Evolutionary conservation across 2,797 vertebrate species (phyloP), one percentile per base, ranked within the genome.

Genomic region (Psittacula echo): DNA sequence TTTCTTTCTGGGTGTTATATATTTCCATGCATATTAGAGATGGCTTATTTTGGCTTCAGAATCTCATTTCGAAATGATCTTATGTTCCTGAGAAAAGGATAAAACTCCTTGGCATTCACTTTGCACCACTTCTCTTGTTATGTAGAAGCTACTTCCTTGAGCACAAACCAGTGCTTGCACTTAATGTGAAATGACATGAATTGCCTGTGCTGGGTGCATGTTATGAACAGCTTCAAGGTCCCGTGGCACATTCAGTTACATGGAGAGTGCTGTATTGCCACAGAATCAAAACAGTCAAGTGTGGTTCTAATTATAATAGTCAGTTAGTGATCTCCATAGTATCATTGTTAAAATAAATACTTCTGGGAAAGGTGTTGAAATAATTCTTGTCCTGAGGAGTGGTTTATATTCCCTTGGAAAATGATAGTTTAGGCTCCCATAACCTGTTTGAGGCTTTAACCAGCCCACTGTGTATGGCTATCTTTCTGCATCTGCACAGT

Each of bases 171-270:
- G n/a, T 1, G 18, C 41, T 90, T 82, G 71, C 15, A 10, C 23
- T 87, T 92, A 32, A 95, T 91, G 79, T 42, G 68, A 73, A 66
- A 45, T 84, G 72, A 70, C 71, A 7, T 18, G 24, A 50, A 27
- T 53, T 13, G 58, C 29, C 60, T 3, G 2, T 13, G 32, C 41
- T 58, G 83, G n/a, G 30, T n/a, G 13, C 27, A 11, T 8, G 42
- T 75, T 27, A 78, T 12, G 60, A 93, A 54, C 27, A 78, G 60
- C 44, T 89, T 72, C 3, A 4, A 60, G 86, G 64, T 60, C 39
- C 42, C 11, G 0, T 5, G 1, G 50, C 27, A 26, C 5, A 1
- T 37, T 65, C 10, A 0, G 48, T 34, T 42, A 12, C 18, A 26
- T 0, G 1, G 66, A 81, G 30, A 61, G 47, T 18, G 34, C n/a